Conservation (phyloP, 2,888 invertebrate species). For the Pristionchus arcanus region DNA sequence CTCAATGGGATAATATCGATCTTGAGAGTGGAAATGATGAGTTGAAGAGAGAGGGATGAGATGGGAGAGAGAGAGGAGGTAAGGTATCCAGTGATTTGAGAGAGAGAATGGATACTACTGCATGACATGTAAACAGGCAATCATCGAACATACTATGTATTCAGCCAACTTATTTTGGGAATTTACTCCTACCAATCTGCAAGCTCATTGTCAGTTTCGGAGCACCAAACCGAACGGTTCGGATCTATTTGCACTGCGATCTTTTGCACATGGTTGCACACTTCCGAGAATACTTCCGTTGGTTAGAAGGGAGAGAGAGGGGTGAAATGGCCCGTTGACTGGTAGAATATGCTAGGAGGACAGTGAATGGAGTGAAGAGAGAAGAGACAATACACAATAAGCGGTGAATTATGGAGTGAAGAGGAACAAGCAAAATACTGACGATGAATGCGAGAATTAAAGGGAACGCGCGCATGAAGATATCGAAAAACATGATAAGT, state of each 20-base stretch:
- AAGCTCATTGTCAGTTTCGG: background rate
- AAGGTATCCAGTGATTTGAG: constrained; percentile 47
- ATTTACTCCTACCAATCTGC: background rate
- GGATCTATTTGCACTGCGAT: background rate
- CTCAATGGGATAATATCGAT: constrained; percentile 39
- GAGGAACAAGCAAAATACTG: background rate
- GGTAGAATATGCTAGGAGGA: background rate
- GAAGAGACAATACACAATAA: background rate
- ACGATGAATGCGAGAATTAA: background rate
- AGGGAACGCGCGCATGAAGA: background rate
- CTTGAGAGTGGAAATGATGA: background rate
- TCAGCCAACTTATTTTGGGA: background rate
- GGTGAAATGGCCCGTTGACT: background rate
- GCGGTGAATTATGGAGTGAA: constrained; percentile 19
- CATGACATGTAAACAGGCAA: constrained; percentile 34
- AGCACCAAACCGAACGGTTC: background rate
- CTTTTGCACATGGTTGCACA: background rate
- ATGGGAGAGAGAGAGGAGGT: background rate
- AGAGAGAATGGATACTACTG: constrained; percentile 17
- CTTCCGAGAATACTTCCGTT: constrained; percentile 43
- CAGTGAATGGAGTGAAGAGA: background rate
- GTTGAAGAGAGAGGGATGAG: constrained; percentile 39
- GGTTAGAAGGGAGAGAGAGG: background rate
- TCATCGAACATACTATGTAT: background rate
- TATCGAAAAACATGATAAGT: background rate